Conservation (phyloP, 2,113 vertebrate species). For the Ifrita kowaldi region DNA sequence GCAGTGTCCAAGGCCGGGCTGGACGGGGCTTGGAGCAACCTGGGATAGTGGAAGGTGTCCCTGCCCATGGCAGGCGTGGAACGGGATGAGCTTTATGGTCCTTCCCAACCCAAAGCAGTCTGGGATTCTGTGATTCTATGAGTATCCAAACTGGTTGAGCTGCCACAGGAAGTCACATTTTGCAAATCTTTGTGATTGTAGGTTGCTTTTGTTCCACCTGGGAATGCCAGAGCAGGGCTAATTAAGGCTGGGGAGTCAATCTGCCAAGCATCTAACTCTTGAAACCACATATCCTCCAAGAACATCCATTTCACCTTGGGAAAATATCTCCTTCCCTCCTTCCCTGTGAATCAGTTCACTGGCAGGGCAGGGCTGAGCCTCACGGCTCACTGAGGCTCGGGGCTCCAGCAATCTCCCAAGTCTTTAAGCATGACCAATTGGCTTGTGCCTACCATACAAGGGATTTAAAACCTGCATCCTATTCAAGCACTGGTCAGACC, state of each 20-base stretch:
- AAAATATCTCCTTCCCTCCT: background rate
- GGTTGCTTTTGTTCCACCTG: background rate
- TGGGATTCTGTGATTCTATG: background rate
- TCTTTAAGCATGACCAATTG: background rate
- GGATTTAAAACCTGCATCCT: background rate
- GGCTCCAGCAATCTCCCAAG: background rate
- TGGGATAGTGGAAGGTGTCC: background rate
- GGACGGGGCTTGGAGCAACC: rapidly evolving
- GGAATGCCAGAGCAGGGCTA: background rate
- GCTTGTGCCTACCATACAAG: background rate
- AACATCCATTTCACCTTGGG: background rate
- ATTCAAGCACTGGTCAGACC: background rate
- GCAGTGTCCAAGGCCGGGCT: background rate
- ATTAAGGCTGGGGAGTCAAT: background rate
- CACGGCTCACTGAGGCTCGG: rapidly evolving
- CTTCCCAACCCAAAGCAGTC: background rate
- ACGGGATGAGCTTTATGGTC: rapidly evolving
- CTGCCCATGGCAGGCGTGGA: background rate
- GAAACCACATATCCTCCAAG: background rate
- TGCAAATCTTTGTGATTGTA: background rate
- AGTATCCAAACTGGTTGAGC: background rate
- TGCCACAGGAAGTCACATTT: background rate
- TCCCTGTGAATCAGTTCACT: background rate
- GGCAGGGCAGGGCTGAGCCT: background rate
- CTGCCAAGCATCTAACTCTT: background rate